Evolutionary conservation across 2,888 invertebrate species (phyloP).

Genomic region (Standfussiana lucernea): DNA sequence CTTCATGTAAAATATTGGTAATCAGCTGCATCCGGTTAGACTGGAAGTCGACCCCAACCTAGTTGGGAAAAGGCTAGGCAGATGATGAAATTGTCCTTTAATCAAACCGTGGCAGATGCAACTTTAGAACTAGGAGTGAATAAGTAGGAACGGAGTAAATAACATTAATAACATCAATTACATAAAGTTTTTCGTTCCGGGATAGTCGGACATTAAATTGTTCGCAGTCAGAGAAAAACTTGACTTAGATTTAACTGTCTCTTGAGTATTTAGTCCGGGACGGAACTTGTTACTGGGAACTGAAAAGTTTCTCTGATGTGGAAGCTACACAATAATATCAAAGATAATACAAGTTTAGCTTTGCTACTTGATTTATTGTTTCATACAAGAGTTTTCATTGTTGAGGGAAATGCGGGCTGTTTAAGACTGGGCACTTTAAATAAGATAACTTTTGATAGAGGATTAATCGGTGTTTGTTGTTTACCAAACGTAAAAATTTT

Average conservation of each 20-base stretch:
- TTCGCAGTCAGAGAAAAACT: slow-evolving; percentile 78
- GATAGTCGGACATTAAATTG: slow-evolving; percentile 74
- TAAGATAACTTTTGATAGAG: neutral
- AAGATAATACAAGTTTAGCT: slow-evolving; percentile 57
- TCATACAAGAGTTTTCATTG: slow-evolving; percentile 47
- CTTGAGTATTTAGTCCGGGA: slow-evolving; percentile 79
- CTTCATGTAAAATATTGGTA: too few species aligned
- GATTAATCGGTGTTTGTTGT: neutral
- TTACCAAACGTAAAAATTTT: neutral
- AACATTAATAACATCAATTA: slow-evolving; percentile 78
- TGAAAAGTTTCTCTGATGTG: slow-evolving; percentile 67
- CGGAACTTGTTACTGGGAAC: slow-evolving; percentile 72
- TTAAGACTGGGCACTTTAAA: slow-evolving; percentile 44
- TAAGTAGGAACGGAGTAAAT: slow-evolving; percentile 54
- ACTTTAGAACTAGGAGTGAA: slow-evolving; percentile 47
- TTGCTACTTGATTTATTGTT: slow-evolving; percentile 67
- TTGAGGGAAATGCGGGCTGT: slow-evolving; percentile 5
- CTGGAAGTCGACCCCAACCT: too few species aligned
- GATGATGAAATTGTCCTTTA: slow-evolving; percentile 26
- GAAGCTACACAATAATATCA: slow-evolving; percentile 66
- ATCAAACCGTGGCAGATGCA: slow-evolving; percentile 36
- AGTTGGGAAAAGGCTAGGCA: too few species aligned
- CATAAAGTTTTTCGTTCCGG: slow-evolving; percentile 74
- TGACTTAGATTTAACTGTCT: slow-evolving; percentile 83
- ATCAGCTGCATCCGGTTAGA: too few species aligned